Evolutionary conservation across 2,113 vertebrate genomes (phyloP).

Genomic region (Crypturellus undulatus): DNA sequence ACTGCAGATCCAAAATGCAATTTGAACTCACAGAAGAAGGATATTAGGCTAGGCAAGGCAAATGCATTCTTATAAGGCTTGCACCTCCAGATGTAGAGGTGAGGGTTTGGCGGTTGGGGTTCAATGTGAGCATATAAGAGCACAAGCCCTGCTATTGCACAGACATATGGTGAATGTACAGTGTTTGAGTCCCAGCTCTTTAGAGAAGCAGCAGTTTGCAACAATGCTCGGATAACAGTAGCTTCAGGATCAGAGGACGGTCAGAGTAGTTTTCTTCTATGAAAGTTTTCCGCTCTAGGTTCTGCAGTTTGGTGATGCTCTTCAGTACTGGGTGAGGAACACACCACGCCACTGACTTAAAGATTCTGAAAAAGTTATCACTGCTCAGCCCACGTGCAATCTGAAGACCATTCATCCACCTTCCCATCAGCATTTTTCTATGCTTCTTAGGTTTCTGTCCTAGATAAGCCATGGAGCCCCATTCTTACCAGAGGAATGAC

Average conservation of each 20-base stretch:
- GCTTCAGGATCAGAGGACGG: not conserved
- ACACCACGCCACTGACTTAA: not conserved
- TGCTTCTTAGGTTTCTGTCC: not conserved
- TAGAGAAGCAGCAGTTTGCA: not conserved
- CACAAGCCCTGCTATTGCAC: not conserved
- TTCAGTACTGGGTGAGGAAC: not conserved
- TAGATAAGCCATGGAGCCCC: not conserved
- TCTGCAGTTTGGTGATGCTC: not conserved
- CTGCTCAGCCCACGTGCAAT: conserved; percentile 9
- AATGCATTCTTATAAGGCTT: not conserved
- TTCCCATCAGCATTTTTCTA: conserved; percentile 22
- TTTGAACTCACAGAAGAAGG: not conserved
- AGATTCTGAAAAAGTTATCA: not conserved
- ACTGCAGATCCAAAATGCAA: not conserved
- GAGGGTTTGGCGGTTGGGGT: not conserved
- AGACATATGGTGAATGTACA: not conserved
- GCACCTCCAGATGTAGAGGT: fast-evolving
- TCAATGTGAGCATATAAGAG: not conserved
- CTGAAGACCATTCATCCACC: conserved; percentile 20
- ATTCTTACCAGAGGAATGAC: not conserved
- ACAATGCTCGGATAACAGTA: not conserved
- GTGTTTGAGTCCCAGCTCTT: not conserved
- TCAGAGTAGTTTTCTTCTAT: not conserved
- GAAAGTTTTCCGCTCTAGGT: not conserved
- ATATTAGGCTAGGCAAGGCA: not conserved